Percentiles rank a stretch among this genome's conserved stretches.
These are phyloP conservation scores for Ploceus nigricollis DNA, from an alignment of 2,113 vertebrate species.

Conservation along the genomic window DNA sequence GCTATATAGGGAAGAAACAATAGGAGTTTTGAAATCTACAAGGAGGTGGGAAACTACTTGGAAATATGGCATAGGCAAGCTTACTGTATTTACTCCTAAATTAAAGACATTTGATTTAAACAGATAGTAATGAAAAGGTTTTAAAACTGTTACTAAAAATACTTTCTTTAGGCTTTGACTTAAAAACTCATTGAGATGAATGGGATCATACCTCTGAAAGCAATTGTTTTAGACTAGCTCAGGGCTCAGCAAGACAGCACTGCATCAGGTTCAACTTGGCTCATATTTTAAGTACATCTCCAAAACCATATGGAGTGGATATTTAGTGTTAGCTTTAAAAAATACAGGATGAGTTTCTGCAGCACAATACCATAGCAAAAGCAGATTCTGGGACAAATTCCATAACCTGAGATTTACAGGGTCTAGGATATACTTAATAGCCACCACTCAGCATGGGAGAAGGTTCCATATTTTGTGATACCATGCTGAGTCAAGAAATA, in stretches of 20 bases:
- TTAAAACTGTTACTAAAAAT: background rate
- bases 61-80: background rate
- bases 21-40: background rate
- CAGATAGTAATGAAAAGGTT: background rate
- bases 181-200: constrained; percentile 5
- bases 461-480: background rate
- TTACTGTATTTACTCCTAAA: background rate
- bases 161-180: background rate
- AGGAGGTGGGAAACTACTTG: background rate
- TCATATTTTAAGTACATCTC: background rate
- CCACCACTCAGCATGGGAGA: background rate
- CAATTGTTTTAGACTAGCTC: constrained; percentile 4
- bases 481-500: background rate
- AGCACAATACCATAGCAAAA: background rate
- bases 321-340: constrained; percentile 19
- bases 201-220: background rate
- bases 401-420: background rate
- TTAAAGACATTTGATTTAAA: background rate
- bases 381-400: constrained; percentile 17
- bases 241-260: background rate
- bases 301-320: background rate
- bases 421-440: background rate
- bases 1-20: background rate
- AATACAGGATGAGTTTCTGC: background rate
- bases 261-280: constrained; percentile 7